Percentiles rank a stretch among this genome's conserved stretches.
These are phyloP conservation scores for Morinoia aosen DNA, from an alignment of 2,888 invertebrate genomes.

Conservation along the genomic window DNA sequence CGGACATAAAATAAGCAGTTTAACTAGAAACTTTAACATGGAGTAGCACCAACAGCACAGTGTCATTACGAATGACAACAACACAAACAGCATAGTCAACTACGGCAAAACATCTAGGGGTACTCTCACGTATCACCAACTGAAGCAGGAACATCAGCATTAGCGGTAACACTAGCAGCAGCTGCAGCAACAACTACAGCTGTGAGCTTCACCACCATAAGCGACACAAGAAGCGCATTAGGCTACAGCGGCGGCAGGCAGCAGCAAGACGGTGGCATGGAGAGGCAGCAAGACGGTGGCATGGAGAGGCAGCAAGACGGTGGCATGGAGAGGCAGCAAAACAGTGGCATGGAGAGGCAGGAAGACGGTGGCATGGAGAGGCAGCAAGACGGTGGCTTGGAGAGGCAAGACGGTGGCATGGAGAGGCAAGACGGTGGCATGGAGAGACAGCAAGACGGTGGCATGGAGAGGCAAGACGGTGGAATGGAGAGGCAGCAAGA, in stretches of 20 bases:
- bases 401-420: neutral
- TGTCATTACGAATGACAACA: neutral
- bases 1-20: neutral
- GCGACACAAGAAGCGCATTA: constrained; percentile 4
- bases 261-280: neutral
- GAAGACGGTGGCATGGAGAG: neutral
- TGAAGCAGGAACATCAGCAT: neutral
- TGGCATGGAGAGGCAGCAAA: neutral
- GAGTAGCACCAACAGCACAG: neutral
- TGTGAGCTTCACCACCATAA: neutral
- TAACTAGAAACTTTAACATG: neutral
- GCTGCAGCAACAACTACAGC: neutral
- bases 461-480: too few relatives aligned
- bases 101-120: neutral
- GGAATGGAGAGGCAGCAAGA: too few relatives aligned
- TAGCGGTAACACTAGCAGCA: neutral
- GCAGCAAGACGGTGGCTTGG: too few relatives aligned
- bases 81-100: neutral
- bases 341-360: neutral
- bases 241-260: neutral
- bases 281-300: neutral
- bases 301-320: too few relatives aligned
- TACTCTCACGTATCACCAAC: neutral
- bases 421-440: too few relatives aligned
- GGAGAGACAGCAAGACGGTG: too few relatives aligned